These are phyloP conservation scores for Drosophila eohydei DNA, from an alignment of 2,888 invertebrate species.

Conservation along the genomic window DNA sequence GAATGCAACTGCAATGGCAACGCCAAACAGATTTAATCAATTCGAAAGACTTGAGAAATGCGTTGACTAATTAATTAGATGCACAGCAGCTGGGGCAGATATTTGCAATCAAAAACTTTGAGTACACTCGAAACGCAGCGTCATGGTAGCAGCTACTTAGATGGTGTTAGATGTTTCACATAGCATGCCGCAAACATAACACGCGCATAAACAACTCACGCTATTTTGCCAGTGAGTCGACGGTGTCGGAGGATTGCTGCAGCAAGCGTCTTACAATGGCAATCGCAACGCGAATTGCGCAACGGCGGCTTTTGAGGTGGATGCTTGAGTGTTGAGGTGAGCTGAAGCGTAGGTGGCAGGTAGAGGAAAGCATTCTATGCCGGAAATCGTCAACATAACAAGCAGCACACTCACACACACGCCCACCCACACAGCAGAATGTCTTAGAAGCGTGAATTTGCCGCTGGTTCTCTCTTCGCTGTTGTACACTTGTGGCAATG, in stretches of 20 bases:
- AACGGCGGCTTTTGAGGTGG: conserved; percentile 72
- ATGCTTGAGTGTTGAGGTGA: conserved; percentile 29
- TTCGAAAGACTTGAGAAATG: conserved; percentile 16
- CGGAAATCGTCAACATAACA: conserved; percentile 70
- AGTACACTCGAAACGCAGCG: conserved; percentile 3
- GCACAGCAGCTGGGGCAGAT: not conserved
- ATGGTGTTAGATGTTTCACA: conserved; percentile 59
- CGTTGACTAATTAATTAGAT: conserved; percentile 42
- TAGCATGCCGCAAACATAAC: conserved; percentile 68
- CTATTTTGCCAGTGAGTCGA: conserved; percentile 21
- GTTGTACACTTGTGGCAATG: conserved; percentile 51
- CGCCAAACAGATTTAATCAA: conserved; percentile 20
- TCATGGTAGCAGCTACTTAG: conserved; percentile 43
- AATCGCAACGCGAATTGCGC: conserved; percentile 58
- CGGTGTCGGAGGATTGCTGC: conserved; percentile 16
- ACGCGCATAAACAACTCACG: conserved; percentile 51
- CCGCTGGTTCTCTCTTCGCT: conserved; percentile 36
- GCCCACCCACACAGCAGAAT: conserved; percentile 21
- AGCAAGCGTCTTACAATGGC: conserved; percentile 40
- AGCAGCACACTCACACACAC: conserved; percentile 4
- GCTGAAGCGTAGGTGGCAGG: conserved; percentile 7
- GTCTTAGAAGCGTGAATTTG: conserved; percentile 73
- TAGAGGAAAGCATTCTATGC: conserved; percentile 34
- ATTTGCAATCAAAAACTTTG: conserved; percentile 26
- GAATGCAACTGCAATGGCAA: not conserved